These are phyloP conservation scores for Bujurquina vittata DNA, from an alignment of 2,113 vertebrate species.

Conservation along the genomic window DNA sequence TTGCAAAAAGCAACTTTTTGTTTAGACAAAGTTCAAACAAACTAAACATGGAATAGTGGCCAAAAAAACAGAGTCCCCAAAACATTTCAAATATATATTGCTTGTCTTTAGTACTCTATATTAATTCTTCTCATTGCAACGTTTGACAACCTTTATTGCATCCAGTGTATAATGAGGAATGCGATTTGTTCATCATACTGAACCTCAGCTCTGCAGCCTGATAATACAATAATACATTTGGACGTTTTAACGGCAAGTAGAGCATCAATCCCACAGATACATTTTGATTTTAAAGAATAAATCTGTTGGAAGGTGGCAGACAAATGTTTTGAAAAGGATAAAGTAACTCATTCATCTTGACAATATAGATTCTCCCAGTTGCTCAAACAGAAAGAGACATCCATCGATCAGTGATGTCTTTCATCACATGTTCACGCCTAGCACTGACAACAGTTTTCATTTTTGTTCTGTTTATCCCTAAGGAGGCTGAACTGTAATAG, in stretches of 20 bases:
- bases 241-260: neutral
- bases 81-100: neutral
- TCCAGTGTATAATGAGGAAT: neutral
- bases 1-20: neutral
- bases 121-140: neutral
- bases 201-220: neutral
- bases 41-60: neutral
- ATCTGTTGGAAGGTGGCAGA: neutral
- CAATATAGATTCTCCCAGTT: neutral
- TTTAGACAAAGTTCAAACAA: neutral
- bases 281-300: neutral
- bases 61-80: neutral
- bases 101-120: neutral
- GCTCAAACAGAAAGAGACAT: fast-evolving
- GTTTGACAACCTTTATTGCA: neutral
- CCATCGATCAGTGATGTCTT: neutral
- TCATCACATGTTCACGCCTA: neutral
- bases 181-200: neutral
- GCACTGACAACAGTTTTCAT: neutral
- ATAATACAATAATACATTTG: neutral
- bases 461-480: neutral
- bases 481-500: neutral
- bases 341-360: neutral
- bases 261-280: neutral
- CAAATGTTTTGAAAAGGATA: neutral